Conservation (phyloP, 2,888 invertebrate species). For the Harmothoe impar region DNA sequence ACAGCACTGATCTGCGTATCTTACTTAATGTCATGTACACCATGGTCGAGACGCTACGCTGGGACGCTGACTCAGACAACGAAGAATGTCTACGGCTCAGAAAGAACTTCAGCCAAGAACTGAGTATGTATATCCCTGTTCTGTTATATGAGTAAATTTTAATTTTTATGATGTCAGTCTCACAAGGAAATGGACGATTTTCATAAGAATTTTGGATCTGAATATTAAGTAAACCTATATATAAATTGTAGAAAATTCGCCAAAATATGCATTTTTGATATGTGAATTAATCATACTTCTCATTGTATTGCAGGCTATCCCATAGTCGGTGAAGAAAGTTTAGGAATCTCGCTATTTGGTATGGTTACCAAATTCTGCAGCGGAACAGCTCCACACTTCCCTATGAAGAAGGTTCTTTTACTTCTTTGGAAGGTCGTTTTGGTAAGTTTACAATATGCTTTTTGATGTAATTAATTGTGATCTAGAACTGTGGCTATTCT, state of each 20-base stretch:
- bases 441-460: conserved; percentile 84
- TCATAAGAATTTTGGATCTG: no score
- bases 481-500: background rate
- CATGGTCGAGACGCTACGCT: conserved; percentile 94
- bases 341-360: conserved; percentile 94
- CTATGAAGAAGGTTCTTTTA: conserved; percentile 98
- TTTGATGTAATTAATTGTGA: background rate
- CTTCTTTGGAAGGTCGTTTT: conserved; percentile 97
- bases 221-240: background rate
- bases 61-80: conserved; percentile 75
- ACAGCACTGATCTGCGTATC: conserved; percentile 93
- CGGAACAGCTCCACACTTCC: conserved; percentile 97
- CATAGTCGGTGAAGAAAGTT: conserved; percentile 88
- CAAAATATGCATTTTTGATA: background rate
- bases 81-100: conserved; percentile 83
- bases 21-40: conserved; percentile 96
- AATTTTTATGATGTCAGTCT: background rate
- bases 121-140: conserved; percentile 82
- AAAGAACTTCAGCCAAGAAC: conserved; percentile 86
- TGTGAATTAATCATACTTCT: background rate
- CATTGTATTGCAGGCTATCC: conserved; percentile 66
- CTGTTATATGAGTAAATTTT: background rate
- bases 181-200: no score
- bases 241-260: no score
- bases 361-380: conserved; percentile 99